Percentiles rank a stretch among this genome's conserved stretches.
Evolutionary conservation across 2,888 invertebrate genomes (phyloP).

Genomic region (Aromia moschata): DNA sequence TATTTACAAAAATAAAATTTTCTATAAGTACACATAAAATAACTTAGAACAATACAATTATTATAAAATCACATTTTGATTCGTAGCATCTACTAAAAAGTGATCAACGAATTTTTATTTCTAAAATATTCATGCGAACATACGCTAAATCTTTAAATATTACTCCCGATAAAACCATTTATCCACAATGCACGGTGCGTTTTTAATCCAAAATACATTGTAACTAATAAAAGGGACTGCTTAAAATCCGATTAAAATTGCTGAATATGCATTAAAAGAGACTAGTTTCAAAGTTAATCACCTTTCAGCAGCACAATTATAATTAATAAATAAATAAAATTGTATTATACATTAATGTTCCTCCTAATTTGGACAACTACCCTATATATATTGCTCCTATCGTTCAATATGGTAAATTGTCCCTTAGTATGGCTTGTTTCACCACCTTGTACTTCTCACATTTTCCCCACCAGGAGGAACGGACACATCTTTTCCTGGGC

Average conservation of each 20-base stretch:
- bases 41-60: conserved; percentile 27
- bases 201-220: too few species aligned
- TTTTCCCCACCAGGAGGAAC: conserved; percentile 83
- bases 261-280: too few species aligned
- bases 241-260: too few species aligned
- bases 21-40: conserved; percentile 34
- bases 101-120: too few species aligned
- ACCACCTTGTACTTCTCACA: conserved; percentile 74
- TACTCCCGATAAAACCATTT: too few species aligned
- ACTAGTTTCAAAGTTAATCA: too few species aligned
- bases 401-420: conserved; percentile 74
- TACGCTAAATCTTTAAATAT: too few species aligned
- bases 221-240: too few species aligned
- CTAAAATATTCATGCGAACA: too few species aligned
- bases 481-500: conserved; percentile 78
- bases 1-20: conserved; percentile 39
- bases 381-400: not conserved
- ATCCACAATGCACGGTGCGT: too few species aligned
- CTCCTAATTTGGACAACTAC: conserved; percentile 9
- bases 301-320: conserved; percentile 4
- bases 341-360: conserved; percentile 28
- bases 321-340: conserved; percentile 30
- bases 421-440: conserved; percentile 78
- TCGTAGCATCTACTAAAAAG: conserved; percentile 13
- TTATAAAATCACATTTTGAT: conserved; percentile 35